Evolutionary conservation across 2,113 vertebrate species (phyloP).

Genomic region (Cynopterus brachyotis): DNA sequence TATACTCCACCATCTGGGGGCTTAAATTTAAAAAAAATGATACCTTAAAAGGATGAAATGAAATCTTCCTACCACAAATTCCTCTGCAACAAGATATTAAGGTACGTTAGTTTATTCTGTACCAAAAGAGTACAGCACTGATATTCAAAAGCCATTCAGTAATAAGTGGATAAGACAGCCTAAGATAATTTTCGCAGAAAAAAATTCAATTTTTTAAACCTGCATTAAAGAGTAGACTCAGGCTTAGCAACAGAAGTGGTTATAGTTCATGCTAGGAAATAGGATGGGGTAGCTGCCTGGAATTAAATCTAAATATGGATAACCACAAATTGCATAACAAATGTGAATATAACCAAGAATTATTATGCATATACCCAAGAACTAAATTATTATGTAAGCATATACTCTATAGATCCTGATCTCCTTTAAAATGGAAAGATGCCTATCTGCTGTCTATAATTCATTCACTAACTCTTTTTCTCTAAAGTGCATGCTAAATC

Average conservation of each 20-base stretch:
- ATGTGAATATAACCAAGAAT: neutral
- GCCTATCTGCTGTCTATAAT: neutral
- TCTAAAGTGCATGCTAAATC: neutral
- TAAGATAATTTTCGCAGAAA: slow-evolving; percentile 27
- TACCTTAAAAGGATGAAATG: slow-evolving; percentile 36
- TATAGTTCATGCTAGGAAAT: neutral
- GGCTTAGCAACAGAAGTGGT: neutral
- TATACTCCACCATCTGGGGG: slow-evolving; percentile 12
- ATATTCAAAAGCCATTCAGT: neutral
- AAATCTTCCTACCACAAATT: slow-evolving; percentile 28
- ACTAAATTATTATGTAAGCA: slow-evolving; percentile 34
- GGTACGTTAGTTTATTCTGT: neutral
- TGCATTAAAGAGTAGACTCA: neutral
- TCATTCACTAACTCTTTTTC: slow-evolving; percentile 35
- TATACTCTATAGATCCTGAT: slow-evolving; percentile 19
- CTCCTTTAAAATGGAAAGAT: slow-evolving; percentile 44
- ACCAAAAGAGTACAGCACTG: neutral
- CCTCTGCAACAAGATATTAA: neutral
- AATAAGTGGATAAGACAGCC: neutral
- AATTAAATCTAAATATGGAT: neutral
- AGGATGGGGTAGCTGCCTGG: neutral
- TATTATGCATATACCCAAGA: neutral
- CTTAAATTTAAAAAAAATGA: slow-evolving; percentile 40
- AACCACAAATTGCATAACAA: slow-evolving; percentile 39
- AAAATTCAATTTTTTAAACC: neutral